phyloP scores from a whole-genome alignment of 2,113 vertebrate species.

The Pollimyrus isidori region DNA sequence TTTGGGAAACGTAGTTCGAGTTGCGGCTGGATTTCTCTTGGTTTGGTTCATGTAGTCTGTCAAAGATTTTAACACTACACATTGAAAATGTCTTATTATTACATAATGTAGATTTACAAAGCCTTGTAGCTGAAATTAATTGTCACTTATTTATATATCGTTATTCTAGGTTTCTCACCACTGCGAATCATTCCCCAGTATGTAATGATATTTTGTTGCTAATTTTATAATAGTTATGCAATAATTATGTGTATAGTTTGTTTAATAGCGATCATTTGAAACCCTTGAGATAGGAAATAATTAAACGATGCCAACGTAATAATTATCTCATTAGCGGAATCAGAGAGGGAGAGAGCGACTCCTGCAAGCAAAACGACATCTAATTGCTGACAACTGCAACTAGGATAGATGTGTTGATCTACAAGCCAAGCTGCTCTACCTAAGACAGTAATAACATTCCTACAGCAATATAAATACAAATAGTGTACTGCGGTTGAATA shows the following conservation, averaged over 20 bases:
- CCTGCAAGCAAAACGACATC: not conserved
- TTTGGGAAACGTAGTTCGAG: not conserved
- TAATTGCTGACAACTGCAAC: not conserved
- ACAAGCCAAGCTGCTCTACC: not conserved
- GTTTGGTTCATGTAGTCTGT: not conserved
- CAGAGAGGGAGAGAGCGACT: not conserved
- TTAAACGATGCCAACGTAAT: slow-evolving; percentile 8
- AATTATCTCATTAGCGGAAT: not conserved
- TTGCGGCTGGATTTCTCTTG: not conserved
- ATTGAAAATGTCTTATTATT: not conserved
- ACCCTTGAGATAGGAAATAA: not conserved
- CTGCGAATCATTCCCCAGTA: not conserved
- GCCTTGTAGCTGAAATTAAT: not conserved
- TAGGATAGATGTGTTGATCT: not conserved
- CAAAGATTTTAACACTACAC: not conserved
- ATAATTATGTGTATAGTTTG: not conserved
- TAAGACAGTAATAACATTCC: not conserved
- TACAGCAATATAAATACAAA: not conserved
- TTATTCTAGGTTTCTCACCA: not conserved
- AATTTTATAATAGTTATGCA: not conserved
- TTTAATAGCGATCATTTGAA: not conserved
- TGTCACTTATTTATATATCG: not conserved
- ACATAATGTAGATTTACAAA: not conserved
- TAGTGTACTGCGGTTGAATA: not conserved
- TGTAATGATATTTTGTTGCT: not conserved